phyloP scores from a whole-genome alignment of 2,113 vertebrate genomes.

The Phainopepla nitens region DNA sequence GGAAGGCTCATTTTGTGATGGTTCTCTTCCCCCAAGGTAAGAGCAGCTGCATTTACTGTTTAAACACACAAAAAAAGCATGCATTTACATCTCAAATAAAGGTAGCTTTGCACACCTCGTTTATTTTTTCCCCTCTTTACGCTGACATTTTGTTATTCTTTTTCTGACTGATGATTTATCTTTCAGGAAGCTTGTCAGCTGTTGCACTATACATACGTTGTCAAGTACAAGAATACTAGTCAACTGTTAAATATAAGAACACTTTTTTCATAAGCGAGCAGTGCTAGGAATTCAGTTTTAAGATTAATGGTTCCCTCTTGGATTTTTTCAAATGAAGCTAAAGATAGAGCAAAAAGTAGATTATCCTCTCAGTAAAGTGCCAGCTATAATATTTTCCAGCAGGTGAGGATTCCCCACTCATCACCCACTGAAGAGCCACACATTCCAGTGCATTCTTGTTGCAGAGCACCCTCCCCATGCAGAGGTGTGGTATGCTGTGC shows the following conservation, averaged over 20 bases:
- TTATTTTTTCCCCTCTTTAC: not conserved
- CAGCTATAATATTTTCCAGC: not conserved
- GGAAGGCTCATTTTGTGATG: slow-evolving; percentile 75
- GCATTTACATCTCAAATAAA: not conserved
- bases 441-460: not conserved
- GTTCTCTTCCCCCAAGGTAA: slow-evolving; percentile 75
- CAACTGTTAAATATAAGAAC: not conserved
- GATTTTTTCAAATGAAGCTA: not conserved
- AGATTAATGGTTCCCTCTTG: not conserved
- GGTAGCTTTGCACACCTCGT: not conserved
- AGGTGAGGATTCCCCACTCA: not conserved
- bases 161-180: not conserved
- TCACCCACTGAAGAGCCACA: not conserved
- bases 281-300: not conserved
- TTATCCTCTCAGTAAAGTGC: not conserved
- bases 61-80: not conserved
- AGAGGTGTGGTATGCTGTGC: not conserved
- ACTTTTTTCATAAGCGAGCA: not conserved
- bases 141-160: not conserved
- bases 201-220: not conserved
- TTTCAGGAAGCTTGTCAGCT: not conserved
- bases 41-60: slow-evolving; percentile 82
- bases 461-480: not conserved
- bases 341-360: not conserved
- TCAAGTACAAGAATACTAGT: not conserved